Evolutionary conservation across 1,140 invertebrate genomes (phyloP), one percentile per base, ranked within the genome.

Genomic region (Drosophila miranda): DNA sequence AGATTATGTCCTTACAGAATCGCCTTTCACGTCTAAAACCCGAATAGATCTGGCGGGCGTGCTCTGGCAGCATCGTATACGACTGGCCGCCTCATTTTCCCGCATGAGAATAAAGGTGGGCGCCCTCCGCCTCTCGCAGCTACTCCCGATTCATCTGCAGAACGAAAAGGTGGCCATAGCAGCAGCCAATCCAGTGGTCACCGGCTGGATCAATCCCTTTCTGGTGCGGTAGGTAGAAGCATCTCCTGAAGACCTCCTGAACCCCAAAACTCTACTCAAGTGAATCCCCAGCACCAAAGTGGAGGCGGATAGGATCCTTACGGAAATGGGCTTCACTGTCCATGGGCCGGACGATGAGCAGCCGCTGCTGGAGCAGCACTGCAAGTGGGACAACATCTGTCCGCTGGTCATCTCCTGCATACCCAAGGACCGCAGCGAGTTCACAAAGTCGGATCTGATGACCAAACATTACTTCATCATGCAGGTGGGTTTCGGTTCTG

Each of bases 171-270:
- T 95, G 13, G 92, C 92, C 1, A 93, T 93, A 50, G 92, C 92
- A 11, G 91, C 93, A 2, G 92, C 93, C 34, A 92, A 93, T 51
- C 92, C 93, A 0, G 92, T 94, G 0, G 93, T 95, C 5, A 95
- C 94, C 0, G 95, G 95, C 61, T 96, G 95, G 95, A 93, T 96
- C 0, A 96, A 96, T 89, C 93, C 93, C 0, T 94, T 93, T 57
- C 94, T 95, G 90, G 91, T 93, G n/a, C 93, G 92, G 94, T 94
- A 81, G 92, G 91, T 83, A 0, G 8, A 3, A 13, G n/a, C 1
- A 19, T 6, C 23, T 5, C 23, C 11, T 3, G 11, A 11, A 16
- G 9, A 34, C 9, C 26, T 1, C 3, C 34, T 13, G 11, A 13
- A 38, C 11, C 3, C 34, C 6, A 23, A 19, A 30, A 26, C 5